A percentile compares a stretch with the other conserved stretches of the same genome.
phyloP scores from a whole-genome alignment of 2,888 invertebrate species.

The Zygothrica quintamaculata region DNA sequence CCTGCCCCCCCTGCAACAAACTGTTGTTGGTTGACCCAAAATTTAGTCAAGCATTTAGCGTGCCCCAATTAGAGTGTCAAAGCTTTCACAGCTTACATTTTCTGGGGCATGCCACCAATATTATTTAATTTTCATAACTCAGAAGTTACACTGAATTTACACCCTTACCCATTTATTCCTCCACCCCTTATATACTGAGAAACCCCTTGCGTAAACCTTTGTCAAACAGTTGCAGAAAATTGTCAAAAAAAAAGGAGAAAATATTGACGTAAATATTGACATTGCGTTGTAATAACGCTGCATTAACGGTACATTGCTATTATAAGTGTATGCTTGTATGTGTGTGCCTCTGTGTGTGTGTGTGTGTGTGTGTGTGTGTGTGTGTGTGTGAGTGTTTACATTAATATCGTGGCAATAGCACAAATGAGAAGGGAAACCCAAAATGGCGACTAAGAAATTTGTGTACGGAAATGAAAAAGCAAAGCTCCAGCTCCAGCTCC shows the following conservation, averaged over 20 bases:
- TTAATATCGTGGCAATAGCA: constrained; percentile 36
- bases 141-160: background rate
- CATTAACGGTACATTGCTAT: constrained; percentile 72
- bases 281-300: constrained; percentile 79
- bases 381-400: constrained; percentile 16
- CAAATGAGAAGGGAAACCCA: constrained; percentile 53
- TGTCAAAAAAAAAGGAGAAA: constrained; percentile 60
- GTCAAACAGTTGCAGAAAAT: constrained; percentile 74
- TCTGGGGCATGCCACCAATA: constrained; percentile 66
- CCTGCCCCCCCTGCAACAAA: too few species aligned
- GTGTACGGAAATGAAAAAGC: constrained; percentile 64
- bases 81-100: constrained; percentile 61
- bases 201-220: too few species aligned
- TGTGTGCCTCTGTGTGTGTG: background rate
- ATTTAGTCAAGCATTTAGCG: constrained; percentile 40
- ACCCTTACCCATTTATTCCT: background rate
- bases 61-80: constrained; percentile 58
- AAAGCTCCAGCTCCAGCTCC: constrained; percentile 20
- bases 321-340: too few species aligned
- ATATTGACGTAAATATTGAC: constrained; percentile 80
- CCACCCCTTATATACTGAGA: too few species aligned
- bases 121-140: constrained; percentile 69
- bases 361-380: too few species aligned
- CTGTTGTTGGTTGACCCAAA: constrained; percentile 8
- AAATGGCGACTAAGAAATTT: constrained; percentile 48